Base-by-base conservation (phyloP, 2,113 vertebrate genomes). In the Ellobius talpinus region DNA sequence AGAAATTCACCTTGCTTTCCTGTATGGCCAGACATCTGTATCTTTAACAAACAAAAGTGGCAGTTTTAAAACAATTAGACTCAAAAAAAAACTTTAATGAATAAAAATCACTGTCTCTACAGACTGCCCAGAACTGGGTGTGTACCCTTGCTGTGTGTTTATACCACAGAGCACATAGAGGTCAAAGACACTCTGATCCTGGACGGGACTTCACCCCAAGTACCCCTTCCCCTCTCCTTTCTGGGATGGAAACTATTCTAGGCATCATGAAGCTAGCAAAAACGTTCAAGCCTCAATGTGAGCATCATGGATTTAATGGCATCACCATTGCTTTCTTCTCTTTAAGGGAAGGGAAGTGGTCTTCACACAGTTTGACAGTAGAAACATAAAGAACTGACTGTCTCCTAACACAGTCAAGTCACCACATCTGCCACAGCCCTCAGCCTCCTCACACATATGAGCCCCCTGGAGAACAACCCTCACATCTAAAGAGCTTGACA, bases 1-100 rank as follows among this genome's bases (percentile, higher is more conserved):
- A 96, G 95, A 96, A 98, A 97, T 97, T 81, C 61, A 95, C 78
- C 82, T 76, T 58, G 94, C 93, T 97, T 92, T 95, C 72, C 93
- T 97, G 77, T 4, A 84, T 23, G 81, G 78, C 63, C 74, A 96
- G 96, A 88, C 93, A 96, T 96, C 65, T 78, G 61, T 97, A 97
- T 95, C 94, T 93, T 96, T 93, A 98, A 97, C 97, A 97, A 98
- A 98, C 96, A 96, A 91, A 94, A 93, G 93, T 97, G 96, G 97
- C 96, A 93, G 93, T 87, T 97, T 96, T 87, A 94, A 98, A 98
- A 97, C 96, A 98, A 96, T 95, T 95, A 96, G 91, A 94, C 91
- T 97, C 77, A 14, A 92, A 82, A 84, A 82, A 82, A 96, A 96
- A 87, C 36, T 55, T 92, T 89, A 97, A 94, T 31, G 94, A 96